A percentile compares a stretch with the other conserved stretches of the same genome.
Evolutionary conservation across 2,888 invertebrate species (phyloP).

Genomic region (Trichopria drosophilae): DNA sequence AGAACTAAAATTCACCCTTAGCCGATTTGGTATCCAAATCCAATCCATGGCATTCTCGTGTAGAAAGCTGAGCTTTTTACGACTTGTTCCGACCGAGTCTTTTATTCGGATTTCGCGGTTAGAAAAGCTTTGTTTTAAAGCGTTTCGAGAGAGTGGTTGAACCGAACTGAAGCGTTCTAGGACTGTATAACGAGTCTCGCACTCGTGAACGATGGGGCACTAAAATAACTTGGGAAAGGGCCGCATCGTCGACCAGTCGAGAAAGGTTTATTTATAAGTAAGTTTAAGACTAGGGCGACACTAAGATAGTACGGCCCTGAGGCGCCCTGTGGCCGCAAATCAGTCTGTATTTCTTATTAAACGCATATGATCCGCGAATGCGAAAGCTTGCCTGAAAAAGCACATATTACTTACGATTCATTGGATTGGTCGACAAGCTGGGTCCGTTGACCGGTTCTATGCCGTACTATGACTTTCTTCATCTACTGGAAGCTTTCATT

Average conservation of each 20-base stretch:
- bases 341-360: constrained; percentile 40
- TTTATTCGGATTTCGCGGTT: too few relatives aligned
- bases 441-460: constrained; percentile 42
- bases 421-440: constrained; percentile 34
- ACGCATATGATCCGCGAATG: constrained; percentile 24
- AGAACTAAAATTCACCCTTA: too few relatives aligned
- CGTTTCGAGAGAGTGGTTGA: too few relatives aligned
- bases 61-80: too few relatives aligned
- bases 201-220: constrained; percentile 42
- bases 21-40: too few relatives aligned
- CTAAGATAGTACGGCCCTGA: constrained; percentile 52
- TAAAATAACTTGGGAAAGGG: constrained; percentile 51
- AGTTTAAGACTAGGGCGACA: constrained; percentile 19
- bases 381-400: constrained; percentile 21
- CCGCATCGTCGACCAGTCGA: constrained; percentile 46
- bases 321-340: constrained; percentile 37
- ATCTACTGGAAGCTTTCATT: background rate
- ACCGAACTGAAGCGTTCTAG: too few relatives aligned
- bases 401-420: constrained; percentile 1
- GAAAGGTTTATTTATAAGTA: constrained; percentile 47
- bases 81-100: too few relatives aligned
- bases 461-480: constrained; percentile 23
- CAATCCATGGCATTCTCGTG: too few relatives aligned
- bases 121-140: too few relatives aligned
- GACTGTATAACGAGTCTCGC: too few relatives aligned